Evolutionary conservation across 2,113 vertebrate species (phyloP), one percentile per base, ranked within the genome.

Genomic region (Fregetta grallaria): DNA sequence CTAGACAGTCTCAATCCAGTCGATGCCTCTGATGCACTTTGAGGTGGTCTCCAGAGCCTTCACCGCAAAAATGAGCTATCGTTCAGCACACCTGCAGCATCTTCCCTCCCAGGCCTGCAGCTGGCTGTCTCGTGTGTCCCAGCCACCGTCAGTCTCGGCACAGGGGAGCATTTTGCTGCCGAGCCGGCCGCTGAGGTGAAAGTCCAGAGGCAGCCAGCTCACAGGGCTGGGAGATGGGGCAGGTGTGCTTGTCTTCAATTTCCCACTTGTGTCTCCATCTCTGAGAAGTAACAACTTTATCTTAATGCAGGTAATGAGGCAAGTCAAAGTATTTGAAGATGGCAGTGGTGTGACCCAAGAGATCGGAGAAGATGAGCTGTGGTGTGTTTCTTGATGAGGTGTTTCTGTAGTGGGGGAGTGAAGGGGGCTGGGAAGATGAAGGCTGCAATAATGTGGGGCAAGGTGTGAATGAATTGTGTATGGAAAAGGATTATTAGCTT

Each of bases 181-280:
- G 7, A 30, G 13, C 2, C 0, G 0, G 45, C 55, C 1, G 1
- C n/a, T 1, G 6, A 38, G 40, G 22, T 44, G 36, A 40, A 19
- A 92, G 34, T 13, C 59, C 34, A 44, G 40, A 38, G 23, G 12
- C 62, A 75, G 10, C 40, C 74, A 40, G 25, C 38, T 38, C 1
- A 8, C 4, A 2, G 61, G 47, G 34, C 66, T 78, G 71, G 56
- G 32, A 55, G 15, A 15, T 4, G 20, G n/a, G 32, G 27, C 44
- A 87, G 74, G 4, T 0, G 0, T 45, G 47, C 61, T 85, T 3
- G 0, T 42, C 42, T 66, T 72, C 6, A 3, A 25, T 67, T 62
- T 77, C 40, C 56, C 13, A 4, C 27, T 84, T 22, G 10, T 0
- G 0, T 25, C 30, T 73, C 62, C 0, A 0, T 21, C 67, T 89